phyloP scores from a whole-genome alignment of 1,140 invertebrate genomes.

The Polyergus mexicanus region DNA sequence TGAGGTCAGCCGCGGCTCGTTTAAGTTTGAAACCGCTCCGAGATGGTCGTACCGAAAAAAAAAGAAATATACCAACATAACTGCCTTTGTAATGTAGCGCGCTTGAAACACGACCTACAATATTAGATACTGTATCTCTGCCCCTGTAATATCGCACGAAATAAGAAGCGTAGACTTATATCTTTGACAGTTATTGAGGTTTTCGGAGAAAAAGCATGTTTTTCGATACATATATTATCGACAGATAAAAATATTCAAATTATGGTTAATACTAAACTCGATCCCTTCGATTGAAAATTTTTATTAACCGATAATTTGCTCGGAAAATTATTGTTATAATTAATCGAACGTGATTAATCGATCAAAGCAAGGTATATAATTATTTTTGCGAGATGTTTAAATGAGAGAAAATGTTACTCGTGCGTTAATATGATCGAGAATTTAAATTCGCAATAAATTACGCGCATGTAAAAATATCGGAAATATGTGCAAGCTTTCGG shows the following conservation, averaged over 20 bases:
- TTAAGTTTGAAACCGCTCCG: conserved; percentile 72
- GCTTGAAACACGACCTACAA: conserved; percentile 3
- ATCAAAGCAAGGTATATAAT: neutral
- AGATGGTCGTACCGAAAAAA: conserved; percentile 18
- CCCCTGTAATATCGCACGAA: conserved; percentile 24
- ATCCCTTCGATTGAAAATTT: neutral
- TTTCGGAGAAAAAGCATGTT: neutral
- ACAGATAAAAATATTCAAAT: neutral
- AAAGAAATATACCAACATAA: conserved; percentile 54
- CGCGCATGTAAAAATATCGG: neutral
- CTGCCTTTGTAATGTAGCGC: conserved; percentile 43
- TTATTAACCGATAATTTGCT: neutral
- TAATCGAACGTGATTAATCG: neutral
- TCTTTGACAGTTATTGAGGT: neutral
- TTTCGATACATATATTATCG: neutral
- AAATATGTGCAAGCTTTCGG: neutral
- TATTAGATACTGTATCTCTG: conserved; percentile 5
- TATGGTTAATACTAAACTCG: too few species aligned
- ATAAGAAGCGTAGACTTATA: conserved; percentile 15
- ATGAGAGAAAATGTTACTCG: neutral
- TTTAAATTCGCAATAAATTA: neutral
- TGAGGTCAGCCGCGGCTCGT: conserved; percentile 77
- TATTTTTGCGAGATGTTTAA: neutral
- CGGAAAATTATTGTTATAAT: neutral
- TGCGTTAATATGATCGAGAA: neutral